Evolutionary conservation across 2,113 vertebrate species (phyloP).

Genomic region (Seriola quinqueradiata): DNA sequence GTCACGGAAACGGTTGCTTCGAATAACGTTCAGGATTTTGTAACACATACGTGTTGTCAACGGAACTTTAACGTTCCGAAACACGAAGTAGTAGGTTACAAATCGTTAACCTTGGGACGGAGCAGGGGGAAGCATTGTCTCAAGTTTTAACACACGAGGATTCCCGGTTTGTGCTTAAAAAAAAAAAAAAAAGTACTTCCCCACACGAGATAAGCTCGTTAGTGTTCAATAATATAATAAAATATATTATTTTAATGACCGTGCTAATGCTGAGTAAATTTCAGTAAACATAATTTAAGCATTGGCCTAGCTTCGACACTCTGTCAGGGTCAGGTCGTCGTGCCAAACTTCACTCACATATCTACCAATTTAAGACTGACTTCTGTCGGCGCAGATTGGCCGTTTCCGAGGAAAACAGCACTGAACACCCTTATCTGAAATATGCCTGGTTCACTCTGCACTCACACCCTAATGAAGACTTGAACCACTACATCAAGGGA

Average conservation of each 20-base stretch:
- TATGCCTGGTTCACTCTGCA: not conserved
- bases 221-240: accelerated
- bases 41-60: not conserved
- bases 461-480: not conserved
- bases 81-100: not conserved
- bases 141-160: constrained; percentile 50
- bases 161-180: not conserved
- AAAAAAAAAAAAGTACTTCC: not conserved
- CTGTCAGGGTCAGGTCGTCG: not conserved
- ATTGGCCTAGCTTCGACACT: not conserved
- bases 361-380: not conserved
- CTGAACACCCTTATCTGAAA: not conserved
- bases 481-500: not conserved
- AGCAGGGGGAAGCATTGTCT: constrained; percentile 43
- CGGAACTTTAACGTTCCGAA: not conserved
- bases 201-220: not conserved
- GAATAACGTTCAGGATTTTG: not conserved
- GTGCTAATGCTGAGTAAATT: not conserved
- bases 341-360: constrained; percentile 10
- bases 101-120: constrained; percentile 12
- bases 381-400: not conserved
- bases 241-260: too few species aligned
- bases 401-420: not conserved
- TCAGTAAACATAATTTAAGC: not conserved
- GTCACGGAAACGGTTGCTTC: not conserved